Evolutionary conservation across 2,888 invertebrate species (phyloP).

Genomic region (Caenorhabditis sp.): DNA sequence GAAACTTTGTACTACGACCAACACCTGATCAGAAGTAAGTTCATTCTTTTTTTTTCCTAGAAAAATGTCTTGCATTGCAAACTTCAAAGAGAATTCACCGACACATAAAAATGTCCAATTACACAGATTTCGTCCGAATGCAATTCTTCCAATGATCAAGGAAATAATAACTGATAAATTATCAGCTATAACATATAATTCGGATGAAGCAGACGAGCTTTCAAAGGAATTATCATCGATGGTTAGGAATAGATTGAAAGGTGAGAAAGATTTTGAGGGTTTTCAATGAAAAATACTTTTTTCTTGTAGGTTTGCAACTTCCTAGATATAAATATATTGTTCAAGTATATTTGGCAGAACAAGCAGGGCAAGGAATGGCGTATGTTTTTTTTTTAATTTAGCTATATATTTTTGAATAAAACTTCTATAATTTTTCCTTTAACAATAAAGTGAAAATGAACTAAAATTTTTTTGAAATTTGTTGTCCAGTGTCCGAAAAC

Average conservation of each 20-base stretch:
- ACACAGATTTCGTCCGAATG: slow-evolving; percentile 40
- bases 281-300: slow-evolving; percentile 18
- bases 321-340: slow-evolving; percentile 87
- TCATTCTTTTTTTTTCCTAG: no score
- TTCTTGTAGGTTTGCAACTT: slow-evolving; percentile 75
- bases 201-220: slow-evolving; percentile 16
- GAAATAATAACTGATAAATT: slow-evolving; percentile 41
- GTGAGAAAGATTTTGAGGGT: no score
- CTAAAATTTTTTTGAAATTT: no score
- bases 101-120: no score
- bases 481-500: no score
- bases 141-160: slow-evolving; percentile 20
- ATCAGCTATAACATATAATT: slow-evolving; percentile 13
- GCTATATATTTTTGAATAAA: background rate
- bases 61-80: no score
- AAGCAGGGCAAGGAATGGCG: slow-evolving; percentile 87
- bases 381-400: slow-evolving; percentile 57
- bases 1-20: slow-evolving; percentile 37
- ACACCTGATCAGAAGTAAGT: slow-evolving; percentile 38
- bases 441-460: background rate
- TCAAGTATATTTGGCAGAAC: slow-evolving; percentile 86
- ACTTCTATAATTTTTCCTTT: background rate
- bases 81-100: background rate
- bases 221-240: slow-evolving; percentile 18
- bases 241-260: slow-evolving; percentile 23